Percentiles rank a stretch among this genome's conserved stretches.
These are phyloP conservation scores for Gymnothorax reevesii DNA, from an alignment of 2,797 vertebrate species.

Conservation along the genomic window DNA sequence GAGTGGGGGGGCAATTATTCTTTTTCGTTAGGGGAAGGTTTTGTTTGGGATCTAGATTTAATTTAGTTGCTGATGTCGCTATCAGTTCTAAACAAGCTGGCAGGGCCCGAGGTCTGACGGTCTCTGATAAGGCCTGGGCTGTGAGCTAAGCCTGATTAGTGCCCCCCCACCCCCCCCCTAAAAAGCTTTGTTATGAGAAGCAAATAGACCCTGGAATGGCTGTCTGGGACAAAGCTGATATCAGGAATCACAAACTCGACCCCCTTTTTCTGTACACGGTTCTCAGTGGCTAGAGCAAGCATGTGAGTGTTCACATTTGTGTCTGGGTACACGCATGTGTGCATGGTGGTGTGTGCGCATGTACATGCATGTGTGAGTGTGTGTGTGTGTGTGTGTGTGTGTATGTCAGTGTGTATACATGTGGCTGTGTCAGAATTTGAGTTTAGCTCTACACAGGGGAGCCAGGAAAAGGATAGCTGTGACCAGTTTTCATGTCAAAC, in stretches of 20 bases:
- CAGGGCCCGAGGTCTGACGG: constrained; percentile 57
- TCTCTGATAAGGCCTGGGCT: constrained; percentile 57
- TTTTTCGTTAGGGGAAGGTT: constrained; percentile 49
- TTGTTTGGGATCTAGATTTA: constrained; percentile 60
- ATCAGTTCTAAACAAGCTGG: constrained; percentile 56
- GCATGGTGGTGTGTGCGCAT: constrained; percentile 10
- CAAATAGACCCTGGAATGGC: constrained; percentile 45
- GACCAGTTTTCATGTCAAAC: background rate
- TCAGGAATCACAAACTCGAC: constrained; percentile 37
- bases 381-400: background rate
- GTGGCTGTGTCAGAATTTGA: no score
- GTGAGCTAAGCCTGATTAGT: constrained; percentile 57
- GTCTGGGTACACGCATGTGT: background rate
- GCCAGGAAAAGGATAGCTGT: background rate
- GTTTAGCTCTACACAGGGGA: background rate
- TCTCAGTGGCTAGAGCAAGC: constrained; percentile 28
- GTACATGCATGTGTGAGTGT: constrained; percentile 7
- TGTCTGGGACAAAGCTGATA: constrained; percentile 46
- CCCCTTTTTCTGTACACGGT: constrained; percentile 21
- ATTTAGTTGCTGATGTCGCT: constrained; percentile 54
- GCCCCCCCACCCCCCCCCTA: constrained; percentile 37
- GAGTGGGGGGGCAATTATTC: constrained; percentile 44
- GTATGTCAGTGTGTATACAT: background rate
- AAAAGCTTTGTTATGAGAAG: constrained; percentile 46
- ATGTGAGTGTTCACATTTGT: background rate